A percentile compares a stretch with the other conserved stretches of the same genome.
phyloP scores from a whole-genome alignment of 2,888 invertebrate genomes.

The Limnephilus lunatus region DNA sequence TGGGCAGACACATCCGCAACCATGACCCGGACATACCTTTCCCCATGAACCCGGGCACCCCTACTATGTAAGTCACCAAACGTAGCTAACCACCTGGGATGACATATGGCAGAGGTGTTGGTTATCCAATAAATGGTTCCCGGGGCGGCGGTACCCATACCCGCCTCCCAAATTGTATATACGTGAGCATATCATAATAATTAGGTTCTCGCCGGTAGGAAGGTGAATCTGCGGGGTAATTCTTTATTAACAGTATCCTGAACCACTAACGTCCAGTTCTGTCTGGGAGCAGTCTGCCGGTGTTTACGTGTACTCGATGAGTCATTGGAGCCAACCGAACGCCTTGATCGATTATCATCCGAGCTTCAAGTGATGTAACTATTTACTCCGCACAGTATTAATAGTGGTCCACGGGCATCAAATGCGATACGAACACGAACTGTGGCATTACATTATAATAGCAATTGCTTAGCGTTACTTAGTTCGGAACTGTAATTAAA shows the following conservation, averaged over 20 bases:
- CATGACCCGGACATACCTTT: no score
- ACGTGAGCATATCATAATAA: background rate
- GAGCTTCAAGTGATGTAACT: background rate
- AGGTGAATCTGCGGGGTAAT: background rate
- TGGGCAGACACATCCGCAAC: no score
- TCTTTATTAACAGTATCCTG: background rate
- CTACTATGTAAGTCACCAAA: no score
- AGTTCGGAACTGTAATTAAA: conserved; percentile 36
- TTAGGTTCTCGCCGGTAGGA: background rate
- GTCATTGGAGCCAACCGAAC: background rate
- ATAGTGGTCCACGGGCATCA: background rate
- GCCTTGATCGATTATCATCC: background rate
- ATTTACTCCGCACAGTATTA: background rate
- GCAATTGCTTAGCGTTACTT: background rate
- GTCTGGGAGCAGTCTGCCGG: background rate
- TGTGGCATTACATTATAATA: background rate
- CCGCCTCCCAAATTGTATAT: no score
- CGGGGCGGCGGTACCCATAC: no score
- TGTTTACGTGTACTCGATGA: background rate
- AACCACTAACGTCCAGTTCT: background rate
- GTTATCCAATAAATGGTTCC: no score
- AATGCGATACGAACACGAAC: background rate
- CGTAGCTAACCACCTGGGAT: no score
- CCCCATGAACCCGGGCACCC: no score
- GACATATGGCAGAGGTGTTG: no score